Conservation (phyloP, 2,888 invertebrate species). For the Drosophila yooni region DNA sequence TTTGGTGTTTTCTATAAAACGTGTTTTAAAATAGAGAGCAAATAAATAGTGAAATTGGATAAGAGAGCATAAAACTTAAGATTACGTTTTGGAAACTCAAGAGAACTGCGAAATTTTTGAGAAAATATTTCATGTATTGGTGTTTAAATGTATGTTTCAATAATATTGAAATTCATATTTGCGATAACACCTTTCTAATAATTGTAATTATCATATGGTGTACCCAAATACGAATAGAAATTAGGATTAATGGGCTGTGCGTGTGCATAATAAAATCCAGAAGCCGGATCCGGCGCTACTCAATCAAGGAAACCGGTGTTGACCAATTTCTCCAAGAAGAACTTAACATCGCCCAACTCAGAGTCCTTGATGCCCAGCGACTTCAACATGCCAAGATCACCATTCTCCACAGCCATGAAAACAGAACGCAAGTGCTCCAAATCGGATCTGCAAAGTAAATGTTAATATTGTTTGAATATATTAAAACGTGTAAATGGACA, state of each 20-base stretch:
- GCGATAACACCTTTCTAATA: conserved; percentile 67
- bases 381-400: conserved; percentile 96
- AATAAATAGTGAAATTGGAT: conserved; percentile 15
- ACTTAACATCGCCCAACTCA: conserved; percentile 97
- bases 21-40: conserved; percentile 19
- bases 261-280: conserved; percentile 89
- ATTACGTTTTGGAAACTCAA: conserved; percentile 24
- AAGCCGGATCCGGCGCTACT: conserved; percentile 90
- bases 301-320: conserved; percentile 98
- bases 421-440: conserved; percentile 96
- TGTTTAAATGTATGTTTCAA: conserved; percentile 19
- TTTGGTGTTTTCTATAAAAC: conserved; percentile 35
- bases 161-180: conserved; percentile 17
- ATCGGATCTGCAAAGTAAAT: conserved; percentile 89
- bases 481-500: not conserved
- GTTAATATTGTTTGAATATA: not conserved
- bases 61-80: conserved; percentile 27
- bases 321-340: conserved; percentile 97
- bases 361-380: conserved; percentile 97
- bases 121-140: conserved; percentile 64
- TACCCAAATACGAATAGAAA: conserved; percentile 89
- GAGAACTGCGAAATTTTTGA: conserved; percentile 64
- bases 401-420: conserved; percentile 98
- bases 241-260: conserved; percentile 89
- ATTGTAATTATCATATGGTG: conserved; percentile 86